Evolutionary conservation across 2,113 vertebrate genomes (phyloP).

Genomic region (Neotoma lepida): DNA sequence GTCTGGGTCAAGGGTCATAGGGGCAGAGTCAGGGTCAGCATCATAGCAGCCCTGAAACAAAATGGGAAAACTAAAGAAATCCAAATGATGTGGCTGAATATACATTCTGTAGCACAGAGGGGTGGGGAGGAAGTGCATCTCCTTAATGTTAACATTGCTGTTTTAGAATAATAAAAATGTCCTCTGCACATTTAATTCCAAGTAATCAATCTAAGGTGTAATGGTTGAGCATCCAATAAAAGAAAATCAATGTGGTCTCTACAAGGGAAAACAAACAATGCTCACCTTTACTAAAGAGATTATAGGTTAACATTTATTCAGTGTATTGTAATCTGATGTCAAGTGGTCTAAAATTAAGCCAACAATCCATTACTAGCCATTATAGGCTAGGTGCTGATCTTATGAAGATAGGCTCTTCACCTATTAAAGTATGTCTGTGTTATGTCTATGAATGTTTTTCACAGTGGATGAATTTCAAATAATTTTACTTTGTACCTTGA

Average conservation of each 20-base stretch:
- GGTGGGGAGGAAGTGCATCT: conserved; percentile 58
- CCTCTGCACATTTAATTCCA: conserved; percentile 93
- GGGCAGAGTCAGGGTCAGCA: conserved; percentile 96
- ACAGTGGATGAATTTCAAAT: conserved; percentile 80
- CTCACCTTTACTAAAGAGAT: conserved; percentile 92
- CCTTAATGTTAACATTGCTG: conserved; percentile 85
- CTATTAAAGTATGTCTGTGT: conserved; percentile 87
- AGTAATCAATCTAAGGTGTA: conserved; percentile 94
- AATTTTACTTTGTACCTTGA: conserved; percentile 79
- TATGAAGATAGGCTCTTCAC: conserved; percentile 90
- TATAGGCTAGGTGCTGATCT: conserved; percentile 92
- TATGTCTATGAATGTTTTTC: conserved; percentile 84
- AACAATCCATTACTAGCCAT: conserved; percentile 93
- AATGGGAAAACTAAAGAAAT: conserved; percentile 86
- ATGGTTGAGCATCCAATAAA: conserved; percentile 95
- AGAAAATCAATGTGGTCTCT: conserved; percentile 92
- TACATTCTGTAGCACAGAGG: conserved; percentile 69
- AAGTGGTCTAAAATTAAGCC: conserved; percentile 94
- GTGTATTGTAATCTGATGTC: conserved; percentile 91
- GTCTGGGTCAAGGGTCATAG: conserved; percentile 96
- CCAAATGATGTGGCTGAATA: conserved; percentile 85
- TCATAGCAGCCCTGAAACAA: conserved; percentile 88
- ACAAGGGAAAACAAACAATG: conserved; percentile 94
- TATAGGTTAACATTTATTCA: conserved; percentile 98
- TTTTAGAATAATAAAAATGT: conserved; percentile 92